phyloP scores from a whole-genome alignment of 1,140 invertebrate genomes.

The Coenobita brevimanus region DNA sequence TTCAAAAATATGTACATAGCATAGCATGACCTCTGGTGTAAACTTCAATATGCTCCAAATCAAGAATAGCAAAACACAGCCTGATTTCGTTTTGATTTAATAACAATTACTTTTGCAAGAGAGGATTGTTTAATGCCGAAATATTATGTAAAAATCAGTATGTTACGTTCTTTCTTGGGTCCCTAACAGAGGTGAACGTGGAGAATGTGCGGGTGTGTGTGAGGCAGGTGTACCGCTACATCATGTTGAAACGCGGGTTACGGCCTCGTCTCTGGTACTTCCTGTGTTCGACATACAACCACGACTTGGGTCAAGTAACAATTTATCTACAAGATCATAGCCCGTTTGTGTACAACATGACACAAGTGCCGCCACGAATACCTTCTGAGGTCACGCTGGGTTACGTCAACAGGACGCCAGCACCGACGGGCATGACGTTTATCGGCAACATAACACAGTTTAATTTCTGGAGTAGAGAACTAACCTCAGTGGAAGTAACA shows the following conservation, averaged over 20 bases:
- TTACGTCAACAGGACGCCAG: constrained; percentile 3
- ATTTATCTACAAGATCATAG: constrained; percentile 29
- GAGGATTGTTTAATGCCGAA: too few relatives aligned
- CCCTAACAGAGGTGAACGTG: constrained; percentile 35
- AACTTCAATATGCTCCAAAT: too few relatives aligned
- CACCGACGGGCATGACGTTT: constrained; percentile 23
- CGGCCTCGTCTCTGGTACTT: constrained; percentile 59
- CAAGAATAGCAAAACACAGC: too few relatives aligned
- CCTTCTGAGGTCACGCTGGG: constrained; percentile 30
- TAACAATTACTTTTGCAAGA: too few relatives aligned
- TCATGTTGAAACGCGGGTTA: constrained; percentile 31
- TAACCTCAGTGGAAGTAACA: constrained; percentile 21
- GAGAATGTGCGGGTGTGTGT: constrained; percentile 42
- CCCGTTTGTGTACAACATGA: constrained; percentile 9
- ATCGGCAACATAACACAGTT: constrained; percentile 59
- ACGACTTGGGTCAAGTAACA: neutral
- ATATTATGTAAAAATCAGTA: too few relatives aligned
- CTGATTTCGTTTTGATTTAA: too few relatives aligned
- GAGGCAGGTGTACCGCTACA: constrained; percentile 37
- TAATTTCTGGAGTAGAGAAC: constrained; percentile 51
- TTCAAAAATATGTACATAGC: too few relatives aligned
- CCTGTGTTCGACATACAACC: constrained; percentile 24
- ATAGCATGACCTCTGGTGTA: too few relatives aligned
- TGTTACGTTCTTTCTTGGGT: too few relatives aligned
- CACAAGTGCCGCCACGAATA: neutral